Evolutionary conservation across 2,888 invertebrate genomes (phyloP), one percentile per base, ranked within the genome.

Genomic region (Aporophyla lueneburgensis): DNA sequence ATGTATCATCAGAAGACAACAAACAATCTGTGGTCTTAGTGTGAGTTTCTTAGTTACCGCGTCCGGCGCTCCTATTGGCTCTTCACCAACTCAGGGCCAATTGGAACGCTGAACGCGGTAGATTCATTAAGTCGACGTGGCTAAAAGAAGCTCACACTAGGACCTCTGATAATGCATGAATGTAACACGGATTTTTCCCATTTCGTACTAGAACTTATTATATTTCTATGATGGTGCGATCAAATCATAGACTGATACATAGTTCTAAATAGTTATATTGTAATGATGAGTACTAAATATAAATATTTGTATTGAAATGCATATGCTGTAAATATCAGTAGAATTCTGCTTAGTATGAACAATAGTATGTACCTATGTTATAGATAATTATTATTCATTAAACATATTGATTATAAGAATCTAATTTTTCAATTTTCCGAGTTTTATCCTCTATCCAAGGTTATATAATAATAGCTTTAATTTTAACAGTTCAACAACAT

Each of bases 321-420:
- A 46, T 78, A 33, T 58, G 77, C 71, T 87, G 88, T 87, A 88
- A 86, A 88, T 87, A 87, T 81, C 77, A 74, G 77, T 85, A 74
- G 54, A 75, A 76, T 85, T 76, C 71, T 62, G 71, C 75, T 71
- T 76, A 76, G 71, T 81, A 84, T 59, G 78, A 80, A 82, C 75
- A 82, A 82, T 74, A 66, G 75, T 67, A 67, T 71, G 73, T 85
- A 46, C 43, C 43, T 46, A 81, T 85, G 77, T 78, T 78, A 84
- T 73, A 86, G 75, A 84, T 65, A 81, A 74, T 58, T 85, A 82
- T 84, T 87, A 86, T 86, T 79, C 69, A 86, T 79, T 87, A 87
- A 86, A 86, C 63, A 84, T 83, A 82, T 76, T 73, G 78, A 82
- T 72, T 70, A 21, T 72, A 70, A 81, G n/a, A 19, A n/a, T 27